These are phyloP conservation scores for Albula glossodonta DNA, from an alignment of 2,113 vertebrate species.

Conservation along the genomic window DNA sequence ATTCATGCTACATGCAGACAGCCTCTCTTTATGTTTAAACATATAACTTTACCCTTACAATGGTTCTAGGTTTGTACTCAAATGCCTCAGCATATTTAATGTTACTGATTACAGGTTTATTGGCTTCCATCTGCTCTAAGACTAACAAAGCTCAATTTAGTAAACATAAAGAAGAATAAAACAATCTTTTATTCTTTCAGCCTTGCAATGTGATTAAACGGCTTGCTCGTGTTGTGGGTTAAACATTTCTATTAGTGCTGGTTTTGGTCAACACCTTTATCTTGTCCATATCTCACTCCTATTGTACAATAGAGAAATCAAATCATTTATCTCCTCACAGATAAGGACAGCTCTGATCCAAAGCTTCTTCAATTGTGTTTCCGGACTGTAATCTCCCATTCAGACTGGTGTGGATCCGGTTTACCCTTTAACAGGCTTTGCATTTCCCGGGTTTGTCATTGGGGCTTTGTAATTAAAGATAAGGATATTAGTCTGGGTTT, in stretches of 20 bases:
- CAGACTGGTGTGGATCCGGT: conserved; percentile 18
- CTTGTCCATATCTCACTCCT: conserved; percentile 46
- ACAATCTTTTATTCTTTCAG: conserved; percentile 28
- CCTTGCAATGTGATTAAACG: conserved; percentile 41
- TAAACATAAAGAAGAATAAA: conserved; percentile 33
- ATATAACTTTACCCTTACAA: conserved; percentile 17
- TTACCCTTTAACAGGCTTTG: conserved; percentile 42
- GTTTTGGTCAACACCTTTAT: conserved; percentile 65
- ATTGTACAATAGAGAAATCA: conserved; percentile 57
- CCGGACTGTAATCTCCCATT: conserved; percentile 42
- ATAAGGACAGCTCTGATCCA: conserved; percentile 55
- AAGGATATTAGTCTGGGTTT: conserved; percentile 41
- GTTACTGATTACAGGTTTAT: conserved; percentile 55
- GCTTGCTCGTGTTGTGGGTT: conserved; percentile 33
- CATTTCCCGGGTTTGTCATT: conserved; percentile 37
- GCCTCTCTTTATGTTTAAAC: conserved; percentile 33
- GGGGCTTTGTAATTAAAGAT: conserved; percentile 48
- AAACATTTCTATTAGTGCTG: conserved; percentile 44
- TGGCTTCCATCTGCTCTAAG: conserved; percentile 59
- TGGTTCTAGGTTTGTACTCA: conserved; percentile 45
- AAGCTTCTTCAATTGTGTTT: conserved; percentile 47
- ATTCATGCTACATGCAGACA: conserved; percentile 3
- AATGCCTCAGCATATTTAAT: conserved; percentile 31
- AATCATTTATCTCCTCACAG: conserved; percentile 59
- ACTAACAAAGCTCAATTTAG: conserved; percentile 47